phyloP scores from a whole-genome alignment of 2,113 vertebrate genomes.

The Syngnathus typhle region DNA sequence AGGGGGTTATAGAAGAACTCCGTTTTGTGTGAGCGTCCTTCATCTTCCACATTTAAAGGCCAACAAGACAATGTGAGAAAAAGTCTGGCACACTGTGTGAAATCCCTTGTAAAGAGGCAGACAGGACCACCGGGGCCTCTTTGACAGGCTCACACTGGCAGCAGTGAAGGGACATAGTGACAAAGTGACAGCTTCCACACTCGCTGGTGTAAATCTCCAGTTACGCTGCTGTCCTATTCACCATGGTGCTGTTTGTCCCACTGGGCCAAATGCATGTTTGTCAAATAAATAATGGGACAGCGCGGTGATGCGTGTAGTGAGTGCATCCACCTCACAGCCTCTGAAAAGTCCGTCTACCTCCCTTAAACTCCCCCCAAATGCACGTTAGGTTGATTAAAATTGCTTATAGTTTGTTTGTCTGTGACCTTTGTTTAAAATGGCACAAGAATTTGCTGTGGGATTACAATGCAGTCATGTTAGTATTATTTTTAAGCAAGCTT shows the following conservation, averaged over 20 bases:
- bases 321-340: neutral
- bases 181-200: slow-evolving; percentile 36
- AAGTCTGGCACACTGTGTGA: slow-evolving; percentile 7
- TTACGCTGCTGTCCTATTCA: slow-evolving; percentile 11
- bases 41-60: slow-evolving; percentile 1
- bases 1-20: neutral
- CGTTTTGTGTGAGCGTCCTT: neutral
- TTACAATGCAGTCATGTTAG: neutral
- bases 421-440: neutral
- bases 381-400: neutral
- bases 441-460: neutral
- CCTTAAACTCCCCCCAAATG: neutral
- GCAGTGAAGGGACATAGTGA: slow-evolving; percentile 40
- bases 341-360: neutral
- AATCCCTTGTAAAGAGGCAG: slow-evolving; percentile 19
- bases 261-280: slow-evolving; percentile 14
- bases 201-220: slow-evolving; percentile 23
- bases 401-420: neutral
- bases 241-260: slow-evolving; percentile 12
- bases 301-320: neutral
- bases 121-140: slow-evolving; percentile 11
- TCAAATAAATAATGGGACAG: neutral
- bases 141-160: slow-evolving; percentile 40
- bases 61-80: slow-evolving; percentile 4
- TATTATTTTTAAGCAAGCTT: neutral